Evolutionary conservation across 2,113 vertebrate genomes (phyloP).

Genomic region (Micromys minutus): DNA sequence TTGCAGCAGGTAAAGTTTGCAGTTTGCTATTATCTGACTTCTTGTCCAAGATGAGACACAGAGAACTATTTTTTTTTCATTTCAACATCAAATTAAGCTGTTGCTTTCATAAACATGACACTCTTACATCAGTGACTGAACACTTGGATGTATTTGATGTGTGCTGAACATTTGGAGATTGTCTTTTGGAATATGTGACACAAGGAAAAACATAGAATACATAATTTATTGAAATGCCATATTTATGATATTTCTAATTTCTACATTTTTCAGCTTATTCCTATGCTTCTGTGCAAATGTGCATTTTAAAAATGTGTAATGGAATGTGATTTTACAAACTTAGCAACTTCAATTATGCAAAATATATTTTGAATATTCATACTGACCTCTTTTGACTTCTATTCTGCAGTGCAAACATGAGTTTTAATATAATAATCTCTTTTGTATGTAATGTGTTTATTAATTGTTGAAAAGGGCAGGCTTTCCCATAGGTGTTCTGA

Average conservation of each 20-base stretch:
- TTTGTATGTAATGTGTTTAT: background rate
- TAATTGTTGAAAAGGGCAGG: background rate
- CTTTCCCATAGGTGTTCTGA: background rate
- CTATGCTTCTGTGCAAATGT: background rate
- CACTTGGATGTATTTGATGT: too few species aligned
- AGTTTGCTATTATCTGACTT: background rate
- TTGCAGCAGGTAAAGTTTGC: background rate
- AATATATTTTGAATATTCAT: background rate
- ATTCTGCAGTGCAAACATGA: background rate
- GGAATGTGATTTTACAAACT: background rate
- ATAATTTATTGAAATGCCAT: background rate
- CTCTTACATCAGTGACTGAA: background rate
- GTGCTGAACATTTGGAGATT: too few species aligned
- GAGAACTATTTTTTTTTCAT: background rate
- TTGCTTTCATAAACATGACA: background rate
- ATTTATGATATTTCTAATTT: background rate
- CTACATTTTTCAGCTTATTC: too few species aligned
- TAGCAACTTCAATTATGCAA: background rate
- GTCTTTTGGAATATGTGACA: background rate
- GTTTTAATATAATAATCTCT: background rate
- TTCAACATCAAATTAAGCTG: background rate
- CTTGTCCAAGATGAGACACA: background rate
- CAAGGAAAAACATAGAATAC: background rate
- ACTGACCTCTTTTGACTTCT: background rate
- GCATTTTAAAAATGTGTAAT: too few species aligned